Evolutionary conservation across 2,888 invertebrate species (phyloP), one percentile per base, ranked within the genome.

Genomic region (Acrobasis repandana): DNA sequence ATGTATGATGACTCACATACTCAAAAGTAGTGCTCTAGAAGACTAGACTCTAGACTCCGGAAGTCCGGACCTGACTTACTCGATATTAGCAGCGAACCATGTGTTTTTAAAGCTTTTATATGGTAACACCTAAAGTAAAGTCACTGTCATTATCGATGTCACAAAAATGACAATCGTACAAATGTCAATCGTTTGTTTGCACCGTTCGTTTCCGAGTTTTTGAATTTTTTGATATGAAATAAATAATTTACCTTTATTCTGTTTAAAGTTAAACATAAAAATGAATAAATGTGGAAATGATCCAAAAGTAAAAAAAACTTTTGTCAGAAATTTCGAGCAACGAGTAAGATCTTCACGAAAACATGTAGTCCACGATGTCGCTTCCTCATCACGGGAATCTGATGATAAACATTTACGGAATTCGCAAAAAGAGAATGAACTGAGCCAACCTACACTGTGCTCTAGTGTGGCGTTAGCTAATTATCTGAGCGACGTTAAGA

Each of bases 261-360:
- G n/a, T 14, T 2, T 15, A 47, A 46, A 56, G n/a, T 16, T 43
- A 46, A 8, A 60, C 48, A 33, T n/a, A 51, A 67, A 49, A 4
- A 90, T 90, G 90, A 80, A 76, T 57, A 89, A 80, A 68, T 63
- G 69, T 61, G 74, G 77, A n/a, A 65, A 70, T 10, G 89, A 90
- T 65, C 72, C 81, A 0, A 90, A 85, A 76, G 86, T 92, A 18
- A 90, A 88, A 67, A 92, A 91, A 75, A 86, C 86, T 2, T 73
- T 91, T 1, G 70, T 90, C 10, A 76, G 91, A 63, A 85, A 90
- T 65, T 80, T 72, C 66, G 90, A 89, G 67, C 72, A 79, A 16
- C 86, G 78, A 75, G 59, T 80, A 1, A 79, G 68, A 58, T 65
- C 72, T 16, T 64, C 72, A 34, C 76, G 65, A 11, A 77, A 76